Conservation (phyloP, 2,888 invertebrate species). For the Cosmia pyralina region DNA sequence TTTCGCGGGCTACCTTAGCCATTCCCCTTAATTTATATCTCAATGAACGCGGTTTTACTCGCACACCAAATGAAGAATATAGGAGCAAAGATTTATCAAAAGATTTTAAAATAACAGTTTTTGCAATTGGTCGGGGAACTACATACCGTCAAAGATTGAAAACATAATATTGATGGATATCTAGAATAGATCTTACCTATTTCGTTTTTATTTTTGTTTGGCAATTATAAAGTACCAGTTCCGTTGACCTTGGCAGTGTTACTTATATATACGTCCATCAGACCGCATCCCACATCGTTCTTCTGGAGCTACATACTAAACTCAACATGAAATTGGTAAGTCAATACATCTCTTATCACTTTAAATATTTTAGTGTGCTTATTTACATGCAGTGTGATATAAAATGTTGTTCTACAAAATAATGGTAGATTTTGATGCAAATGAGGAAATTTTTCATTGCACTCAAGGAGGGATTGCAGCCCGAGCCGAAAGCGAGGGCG, state of each 20-base stretch:
- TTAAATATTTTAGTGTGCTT: background rate
- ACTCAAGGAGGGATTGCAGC: background rate
- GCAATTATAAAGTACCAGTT: background rate
- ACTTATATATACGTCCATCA: slow-evolving; percentile 29
- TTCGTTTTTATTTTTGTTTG: slow-evolving; percentile 16
- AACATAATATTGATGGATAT: slow-evolving; percentile 2
- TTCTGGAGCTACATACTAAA: slow-evolving; percentile 13
- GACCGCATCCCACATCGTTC: slow-evolving; percentile 25
- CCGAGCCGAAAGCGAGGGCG: background rate
- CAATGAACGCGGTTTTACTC: too few relatives aligned
- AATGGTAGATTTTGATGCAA: background rate
- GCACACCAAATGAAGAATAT: too few relatives aligned
- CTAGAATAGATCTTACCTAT: background rate
- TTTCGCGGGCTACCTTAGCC: too few relatives aligned
- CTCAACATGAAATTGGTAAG: slow-evolving; percentile 38
- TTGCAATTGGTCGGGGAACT: too few relatives aligned
- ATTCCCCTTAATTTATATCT: too few relatives aligned
- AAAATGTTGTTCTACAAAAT: background rate
- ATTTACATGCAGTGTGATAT: background rate
- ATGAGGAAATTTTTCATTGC: background rate
- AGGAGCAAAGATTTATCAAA: too few relatives aligned
- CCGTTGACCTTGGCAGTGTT: slow-evolving; percentile 17
- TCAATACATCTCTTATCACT: background rate
- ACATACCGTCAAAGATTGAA: background rate
- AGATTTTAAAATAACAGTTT: too few relatives aligned